phyloP scores from a whole-genome alignment of 2,797 vertebrate species.

The Sebastes iracundus region DNA sequence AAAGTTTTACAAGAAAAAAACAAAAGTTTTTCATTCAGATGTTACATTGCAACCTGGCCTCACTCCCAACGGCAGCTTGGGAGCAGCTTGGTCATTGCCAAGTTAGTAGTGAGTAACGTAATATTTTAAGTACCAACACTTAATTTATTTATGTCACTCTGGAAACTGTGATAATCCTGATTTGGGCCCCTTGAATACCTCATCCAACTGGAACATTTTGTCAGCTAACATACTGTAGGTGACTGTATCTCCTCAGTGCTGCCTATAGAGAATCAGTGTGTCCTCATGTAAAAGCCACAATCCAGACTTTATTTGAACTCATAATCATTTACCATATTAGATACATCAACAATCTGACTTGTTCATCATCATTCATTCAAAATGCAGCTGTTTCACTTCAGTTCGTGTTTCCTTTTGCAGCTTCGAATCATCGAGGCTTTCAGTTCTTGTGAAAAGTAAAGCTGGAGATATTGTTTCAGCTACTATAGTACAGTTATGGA shows the following conservation, averaged over 20 bases:
- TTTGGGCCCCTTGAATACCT: constrained; percentile 29
- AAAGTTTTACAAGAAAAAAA: not conserved
- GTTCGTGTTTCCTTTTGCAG: not conserved
- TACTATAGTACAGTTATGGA: not conserved
- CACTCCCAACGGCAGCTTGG: too few species aligned
- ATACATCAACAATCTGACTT: not conserved
- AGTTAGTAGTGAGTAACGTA: not conserved
- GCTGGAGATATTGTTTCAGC: not conserved
- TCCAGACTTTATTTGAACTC: not conserved
- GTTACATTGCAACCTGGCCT: not conserved
- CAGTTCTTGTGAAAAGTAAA: not conserved
- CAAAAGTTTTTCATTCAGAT: not conserved
- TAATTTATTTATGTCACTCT: not conserved
- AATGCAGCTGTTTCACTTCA: not conserved
- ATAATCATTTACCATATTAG: not conserved
- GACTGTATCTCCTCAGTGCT: not conserved
- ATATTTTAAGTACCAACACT: not conserved
- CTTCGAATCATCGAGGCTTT: not conserved
- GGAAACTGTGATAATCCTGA: not conserved
- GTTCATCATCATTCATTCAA: not conserved
- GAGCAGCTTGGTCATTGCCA: too few species aligned
- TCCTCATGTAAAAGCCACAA: not conserved
- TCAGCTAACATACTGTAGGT: not conserved
- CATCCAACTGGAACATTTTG: not conserved
- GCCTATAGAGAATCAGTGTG: not conserved